Evolutionary conservation across 2,797 vertebrate species (phyloP).

Genomic region (Octomys mimax): DNA sequence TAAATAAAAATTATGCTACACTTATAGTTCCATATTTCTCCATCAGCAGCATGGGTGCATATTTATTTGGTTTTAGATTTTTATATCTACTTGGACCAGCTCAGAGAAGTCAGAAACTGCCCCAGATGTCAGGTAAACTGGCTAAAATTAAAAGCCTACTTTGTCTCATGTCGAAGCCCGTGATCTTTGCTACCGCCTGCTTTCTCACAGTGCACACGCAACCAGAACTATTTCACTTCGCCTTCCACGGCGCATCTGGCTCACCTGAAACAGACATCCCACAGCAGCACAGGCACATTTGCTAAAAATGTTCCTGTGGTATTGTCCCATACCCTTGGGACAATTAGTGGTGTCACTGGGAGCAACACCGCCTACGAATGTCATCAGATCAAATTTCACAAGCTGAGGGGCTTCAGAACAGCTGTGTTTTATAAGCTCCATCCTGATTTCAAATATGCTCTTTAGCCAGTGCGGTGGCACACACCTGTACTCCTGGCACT

Average conservation of each 20-base stretch:
- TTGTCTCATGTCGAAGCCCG: not conserved
- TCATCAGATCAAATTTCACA: not conserved
- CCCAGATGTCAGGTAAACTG: not conserved
- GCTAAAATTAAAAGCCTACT: not conserved
- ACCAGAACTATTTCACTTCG: not conserved
- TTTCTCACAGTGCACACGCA: not conserved
- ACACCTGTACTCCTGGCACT: not conserved
- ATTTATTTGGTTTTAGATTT: slow-evolving; percentile 12
- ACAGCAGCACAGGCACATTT: not conserved
- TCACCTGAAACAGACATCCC: not conserved
- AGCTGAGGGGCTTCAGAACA: not conserved
- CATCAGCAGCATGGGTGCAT: not conserved
- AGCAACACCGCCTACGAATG: too few species aligned
- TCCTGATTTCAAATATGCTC: not conserved
- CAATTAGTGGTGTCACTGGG: not conserved
- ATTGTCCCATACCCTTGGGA: not conserved
- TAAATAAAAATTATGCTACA: slow-evolving; percentile 16
- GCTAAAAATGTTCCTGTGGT: not conserved
- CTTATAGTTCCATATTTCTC: not conserved
- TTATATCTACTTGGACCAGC: not conserved
- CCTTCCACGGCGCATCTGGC: too few species aligned
- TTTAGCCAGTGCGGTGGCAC: not conserved
- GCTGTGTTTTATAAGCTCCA: not conserved
- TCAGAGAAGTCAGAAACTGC: not conserved
- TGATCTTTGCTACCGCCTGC: not conserved